Evolutionary conservation across 2,113 vertebrate genomes (phyloP).

Genomic region (Melanerpes aurifrons): DNA sequence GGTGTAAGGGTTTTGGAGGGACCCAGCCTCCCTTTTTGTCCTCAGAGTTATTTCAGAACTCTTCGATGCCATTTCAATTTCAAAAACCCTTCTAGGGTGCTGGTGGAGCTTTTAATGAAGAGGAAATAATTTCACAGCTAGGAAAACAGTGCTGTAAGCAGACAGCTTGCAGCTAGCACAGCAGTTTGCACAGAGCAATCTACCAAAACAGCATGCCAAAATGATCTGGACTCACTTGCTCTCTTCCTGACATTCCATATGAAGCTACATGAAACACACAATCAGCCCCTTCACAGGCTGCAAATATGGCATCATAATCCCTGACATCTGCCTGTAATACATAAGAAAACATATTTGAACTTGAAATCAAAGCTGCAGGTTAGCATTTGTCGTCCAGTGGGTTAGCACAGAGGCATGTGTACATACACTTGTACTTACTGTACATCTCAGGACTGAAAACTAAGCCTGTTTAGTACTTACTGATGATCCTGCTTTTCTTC

Average conservation of each 20-base stretch:
- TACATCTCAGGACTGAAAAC: background rate
- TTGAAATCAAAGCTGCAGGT: background rate
- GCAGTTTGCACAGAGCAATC: background rate
- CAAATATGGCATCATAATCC: conserved; percentile 81
- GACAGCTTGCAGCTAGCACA: background rate
- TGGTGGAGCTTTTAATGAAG: background rate
- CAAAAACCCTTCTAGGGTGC: background rate
- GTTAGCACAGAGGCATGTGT: background rate
- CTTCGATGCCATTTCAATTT: background rate
- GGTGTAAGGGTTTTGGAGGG: background rate
- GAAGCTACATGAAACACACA: conserved; percentile 92
- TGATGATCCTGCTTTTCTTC: background rate
- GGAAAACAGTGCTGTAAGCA: background rate
- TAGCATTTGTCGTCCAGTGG: background rate
- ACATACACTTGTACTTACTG: background rate
- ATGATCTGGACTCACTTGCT: conserved; percentile 83
- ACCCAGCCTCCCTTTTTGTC: background rate
- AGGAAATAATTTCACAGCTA: background rate
- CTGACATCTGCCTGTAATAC: conserved; percentile 87
- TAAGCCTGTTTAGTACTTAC: background rate
- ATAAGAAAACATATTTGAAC: background rate
- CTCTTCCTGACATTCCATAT: conserved; percentile 91
- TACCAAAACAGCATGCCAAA: background rate
- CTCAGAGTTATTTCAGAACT: background rate
- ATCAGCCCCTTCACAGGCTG: conserved; percentile 85